phyloP scores from a whole-genome alignment of 1,140 invertebrate genomes.

The Drosophila nigrodunni region DNA sequence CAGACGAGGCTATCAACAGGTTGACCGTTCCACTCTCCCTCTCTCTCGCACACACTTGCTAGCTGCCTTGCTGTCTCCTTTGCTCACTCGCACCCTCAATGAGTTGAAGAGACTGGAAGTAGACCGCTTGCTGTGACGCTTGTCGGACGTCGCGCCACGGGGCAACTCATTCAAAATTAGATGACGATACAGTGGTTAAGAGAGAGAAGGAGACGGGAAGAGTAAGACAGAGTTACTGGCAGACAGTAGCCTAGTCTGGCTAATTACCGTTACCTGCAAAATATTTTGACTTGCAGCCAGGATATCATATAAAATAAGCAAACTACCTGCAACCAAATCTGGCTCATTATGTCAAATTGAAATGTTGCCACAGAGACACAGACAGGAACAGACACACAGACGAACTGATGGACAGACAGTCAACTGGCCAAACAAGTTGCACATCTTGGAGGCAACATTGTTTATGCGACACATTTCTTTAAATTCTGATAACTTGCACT shows the following conservation, averaged over 20 bases:
- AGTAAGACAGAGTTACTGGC: constrained; percentile 15
- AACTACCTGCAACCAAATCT: constrained; percentile 50
- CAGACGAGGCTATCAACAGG: constrained; percentile 70
- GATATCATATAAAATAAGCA: constrained; percentile 9
- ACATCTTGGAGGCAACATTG: constrained; percentile 25
- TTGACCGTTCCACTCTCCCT: constrained; percentile 62
- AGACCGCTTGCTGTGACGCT: constrained; percentile 47
- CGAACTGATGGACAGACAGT: constrained; percentile 4
- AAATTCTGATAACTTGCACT: background rate
- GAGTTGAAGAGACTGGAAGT: background rate
- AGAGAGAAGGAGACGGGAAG: constrained; percentile 3
- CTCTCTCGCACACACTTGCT: background rate
- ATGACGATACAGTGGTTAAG: constrained; percentile 24
- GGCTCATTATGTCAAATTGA: constrained; percentile 84
- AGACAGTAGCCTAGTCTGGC: constrained; percentile 66
- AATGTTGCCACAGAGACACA: constrained; percentile 68
- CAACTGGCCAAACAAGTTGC: constrained; percentile 60
- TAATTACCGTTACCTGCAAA: constrained; percentile 50
- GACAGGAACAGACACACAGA: constrained; percentile 28
- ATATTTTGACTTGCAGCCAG: constrained; percentile 42
- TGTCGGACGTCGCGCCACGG: constrained; percentile 58
- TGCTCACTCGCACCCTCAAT: background rate
- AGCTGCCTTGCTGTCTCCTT: background rate
- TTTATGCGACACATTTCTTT: constrained; percentile 23
- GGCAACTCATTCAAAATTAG: constrained; percentile 74